Base-by-base conservation (phyloP, 30 jellyfish, hydroid and myxozoan species). In the Rhopilema esculentum region DNA sequence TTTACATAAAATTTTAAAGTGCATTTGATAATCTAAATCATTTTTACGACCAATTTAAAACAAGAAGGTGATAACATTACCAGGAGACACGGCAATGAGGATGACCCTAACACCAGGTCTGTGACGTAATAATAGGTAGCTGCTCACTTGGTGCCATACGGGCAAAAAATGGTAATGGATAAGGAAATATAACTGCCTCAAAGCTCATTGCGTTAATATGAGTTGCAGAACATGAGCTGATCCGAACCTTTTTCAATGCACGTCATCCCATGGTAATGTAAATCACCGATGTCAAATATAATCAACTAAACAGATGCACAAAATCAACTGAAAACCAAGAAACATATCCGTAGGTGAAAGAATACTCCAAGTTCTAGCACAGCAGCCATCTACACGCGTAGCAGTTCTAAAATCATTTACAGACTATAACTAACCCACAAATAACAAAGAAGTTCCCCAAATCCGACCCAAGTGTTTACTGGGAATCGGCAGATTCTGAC, bases 401-500 rank as follows among this genome's bases (percentile, higher is more conserved):
- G 16, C 40, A 26, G 62, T 30, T 28, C 88, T 57, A 79, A 79
- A 79, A 79, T 76, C 79, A 79, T 79, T 61, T 79, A 79, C 88
- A 79, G 49, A 53, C 77, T 29, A 77, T 26, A 21, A 8, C 21
- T 32, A 30, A 49, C 85, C 80, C 80, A 27, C 63, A 26, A 7
- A 70, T n/a, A 27, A 28, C 64, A 25, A 70, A 70, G 53, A 27
- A 28, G 8, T 16, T 70, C 63, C 48, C 80, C 80, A 26, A 22
- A 28, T 27, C 49, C 40, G 19, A 70, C 63, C 40, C 29, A 4
- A 67, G 28, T 20, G 74, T 26, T 32, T 64, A 79, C 4, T 79
- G 88, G 22, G 93, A 84, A 74, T 84, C 93, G 33, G 33, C 87
- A 0, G 93, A 71, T 17, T 75, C 93, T 53, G 93, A 84, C 82